A percentile compares a stretch with the other conserved stretches of the same genome.
phyloP scores from a whole-genome alignment of 2,888 invertebrate species.

The Pristionchus japonicus region DNA sequence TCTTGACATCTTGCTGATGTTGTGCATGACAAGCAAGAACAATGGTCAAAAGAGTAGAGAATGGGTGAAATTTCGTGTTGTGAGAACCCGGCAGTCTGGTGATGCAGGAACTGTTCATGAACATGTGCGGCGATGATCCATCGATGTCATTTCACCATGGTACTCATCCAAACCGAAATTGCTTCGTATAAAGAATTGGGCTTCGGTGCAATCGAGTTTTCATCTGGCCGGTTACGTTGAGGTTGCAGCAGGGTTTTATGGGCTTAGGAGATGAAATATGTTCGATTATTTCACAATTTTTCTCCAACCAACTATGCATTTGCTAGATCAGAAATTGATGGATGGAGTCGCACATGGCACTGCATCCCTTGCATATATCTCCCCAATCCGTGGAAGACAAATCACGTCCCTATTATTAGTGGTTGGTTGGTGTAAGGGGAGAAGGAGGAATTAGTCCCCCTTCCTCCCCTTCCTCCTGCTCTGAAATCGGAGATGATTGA shows the following conservation, averaged over 20 bases:
- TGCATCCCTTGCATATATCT: background rate
- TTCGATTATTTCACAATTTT: background rate
- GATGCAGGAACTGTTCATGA: background rate
- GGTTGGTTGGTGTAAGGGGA: conserved; percentile 3
- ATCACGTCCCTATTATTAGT: conserved; percentile 25
- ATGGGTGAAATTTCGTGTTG: background rate
- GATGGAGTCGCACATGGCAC: too few relatives aligned
- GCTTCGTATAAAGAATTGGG: background rate
- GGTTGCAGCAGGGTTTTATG: background rate
- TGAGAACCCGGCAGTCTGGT: background rate
- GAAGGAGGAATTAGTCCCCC: conserved; percentile 25
- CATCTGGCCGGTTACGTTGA: background rate
- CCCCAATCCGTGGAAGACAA: background rate
- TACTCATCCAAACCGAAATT: background rate
- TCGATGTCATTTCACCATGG: background rate
- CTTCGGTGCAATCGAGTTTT: background rate
- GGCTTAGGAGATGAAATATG: too few relatives aligned
- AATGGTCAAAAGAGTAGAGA: background rate
- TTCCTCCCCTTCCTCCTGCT: background rate
- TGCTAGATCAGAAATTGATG: too few relatives aligned
- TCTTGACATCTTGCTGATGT: background rate
- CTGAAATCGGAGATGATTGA: conserved; percentile 34
- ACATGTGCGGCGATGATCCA: background rate
- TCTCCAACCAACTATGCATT: too few relatives aligned
- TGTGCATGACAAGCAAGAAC: background rate